phyloP scores from a whole-genome alignment of 1,140 invertebrate species.

The Neodiprion pinetum region DNA sequence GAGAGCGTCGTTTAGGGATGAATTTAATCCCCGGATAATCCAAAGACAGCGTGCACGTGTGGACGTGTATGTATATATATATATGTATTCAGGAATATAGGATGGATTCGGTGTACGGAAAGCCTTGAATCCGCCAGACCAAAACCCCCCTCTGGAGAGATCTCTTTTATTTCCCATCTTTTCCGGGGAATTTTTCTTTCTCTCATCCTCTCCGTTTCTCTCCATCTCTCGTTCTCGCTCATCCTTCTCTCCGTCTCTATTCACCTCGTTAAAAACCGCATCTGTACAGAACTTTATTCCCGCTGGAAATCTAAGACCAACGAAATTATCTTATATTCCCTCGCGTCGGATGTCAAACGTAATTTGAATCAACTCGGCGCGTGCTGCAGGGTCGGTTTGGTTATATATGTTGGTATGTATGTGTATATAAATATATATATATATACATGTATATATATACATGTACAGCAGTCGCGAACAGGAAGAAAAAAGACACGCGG shows the following conservation, averaged over 20 bases:
- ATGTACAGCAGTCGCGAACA: neutral
- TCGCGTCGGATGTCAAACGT: constrained; percentile 4
- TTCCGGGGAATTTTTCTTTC: neutral
- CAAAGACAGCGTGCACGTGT: neutral
- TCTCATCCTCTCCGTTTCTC: neutral
- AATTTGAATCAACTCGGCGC: neutral
- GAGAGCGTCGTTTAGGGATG: neutral
- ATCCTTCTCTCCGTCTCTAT: neutral
- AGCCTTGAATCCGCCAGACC: too few relatives aligned
- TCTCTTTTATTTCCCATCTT: neutral
- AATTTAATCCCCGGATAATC: constrained; percentile 4
- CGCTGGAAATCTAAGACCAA: constrained; percentile 3
- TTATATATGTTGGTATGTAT: too few relatives aligned
- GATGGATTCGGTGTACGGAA: neutral
- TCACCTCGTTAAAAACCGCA: constrained; percentile 2
- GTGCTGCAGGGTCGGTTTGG: neutral
- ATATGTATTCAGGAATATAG: neutral
- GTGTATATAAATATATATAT: too few relatives aligned
- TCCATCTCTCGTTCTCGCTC: neutral
- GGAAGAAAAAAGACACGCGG: neutral
- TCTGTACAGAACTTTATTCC: neutral
- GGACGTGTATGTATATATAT: too few relatives aligned
- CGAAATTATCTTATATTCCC: constrained; percentile 5
- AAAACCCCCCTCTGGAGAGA: neutral
- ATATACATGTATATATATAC: too few relatives aligned